phyloP scores from a whole-genome alignment of 2,888 invertebrate species.

The Antitype chi region DNA sequence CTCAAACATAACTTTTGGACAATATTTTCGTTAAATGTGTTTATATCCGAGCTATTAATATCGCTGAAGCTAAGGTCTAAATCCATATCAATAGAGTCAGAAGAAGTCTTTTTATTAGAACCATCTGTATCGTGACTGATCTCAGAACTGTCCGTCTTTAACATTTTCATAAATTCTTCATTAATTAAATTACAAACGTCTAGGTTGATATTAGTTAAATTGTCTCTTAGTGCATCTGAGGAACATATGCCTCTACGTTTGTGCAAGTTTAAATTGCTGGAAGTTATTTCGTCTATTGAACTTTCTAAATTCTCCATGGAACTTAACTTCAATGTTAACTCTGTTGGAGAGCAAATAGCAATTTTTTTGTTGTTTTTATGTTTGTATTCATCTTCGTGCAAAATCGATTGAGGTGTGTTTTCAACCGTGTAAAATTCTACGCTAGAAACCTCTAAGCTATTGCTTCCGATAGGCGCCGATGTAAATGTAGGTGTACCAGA shows the following conservation, averaged over 20 bases:
- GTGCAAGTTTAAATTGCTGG: constrained; percentile 85
- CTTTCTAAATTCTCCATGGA: constrained; percentile 85
- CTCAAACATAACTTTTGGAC: constrained; percentile 89
- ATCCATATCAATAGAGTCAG: constrained; percentile 89
- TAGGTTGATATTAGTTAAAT: constrained; percentile 81
- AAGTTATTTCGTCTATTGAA: constrained; percentile 86
- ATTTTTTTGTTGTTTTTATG: constrained; percentile 78
- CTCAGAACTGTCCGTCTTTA: constrained; percentile 85
- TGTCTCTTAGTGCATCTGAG: constrained; percentile 87
- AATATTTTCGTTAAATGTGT: constrained; percentile 90
- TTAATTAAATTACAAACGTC: constrained; percentile 80
- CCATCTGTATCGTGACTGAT: constrained; percentile 88
- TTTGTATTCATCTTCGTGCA: constrained; percentile 75
- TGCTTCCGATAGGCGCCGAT: constrained; percentile 85
- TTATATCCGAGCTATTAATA: constrained; percentile 89
- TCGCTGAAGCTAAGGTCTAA: constrained; percentile 90
- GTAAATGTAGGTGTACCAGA: constrained; percentile 88
- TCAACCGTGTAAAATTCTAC: constrained; percentile 88
- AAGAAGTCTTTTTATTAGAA: constrained; percentile 88
- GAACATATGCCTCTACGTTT: constrained; percentile 91
- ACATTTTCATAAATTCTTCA: constrained; percentile 81
- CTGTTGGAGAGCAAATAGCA: constrained; percentile 88
- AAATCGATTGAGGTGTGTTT: constrained; percentile 83
- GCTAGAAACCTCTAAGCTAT: constrained; percentile 84
- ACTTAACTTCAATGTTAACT: constrained; percentile 85